Base-by-base conservation (phyloP, 2,113 vertebrate species). In the Alouatta palliata region DNA sequence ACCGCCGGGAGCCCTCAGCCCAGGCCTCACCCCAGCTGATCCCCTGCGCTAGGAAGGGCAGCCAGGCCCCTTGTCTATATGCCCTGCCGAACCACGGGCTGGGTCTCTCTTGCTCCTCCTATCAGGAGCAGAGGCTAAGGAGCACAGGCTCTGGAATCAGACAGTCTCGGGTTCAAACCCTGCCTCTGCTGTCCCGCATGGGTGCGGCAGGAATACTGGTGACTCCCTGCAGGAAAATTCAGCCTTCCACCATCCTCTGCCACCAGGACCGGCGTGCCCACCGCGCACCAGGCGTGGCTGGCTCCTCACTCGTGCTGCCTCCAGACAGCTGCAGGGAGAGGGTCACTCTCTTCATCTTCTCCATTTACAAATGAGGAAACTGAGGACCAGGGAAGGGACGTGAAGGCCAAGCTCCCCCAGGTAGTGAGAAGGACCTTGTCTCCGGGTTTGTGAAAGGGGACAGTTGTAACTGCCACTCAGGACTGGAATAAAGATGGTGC, bases 171-270 rank as follows among this genome's bases (percentile, higher is more conserved):
- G 30, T 93, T 68, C 85, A 37, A 30, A 70, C 27, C 64, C 20
- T 21, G 0, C 0, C 20, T 73, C n/a, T 20, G 45, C 20, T 17
- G 30, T 14, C 25, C 35, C 20, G 8, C 12, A 2, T 66, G 25
- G 2, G 9, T 47, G 23, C 2, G 6, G 83, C 27, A 79, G 76
- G 73, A 61, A n/a, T 45, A 32, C n/a, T 0, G 2, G 16, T 56
- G 45, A 6, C 32, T n/a, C 40, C 32, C 13, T 21, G 9, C 10
- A 27, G 64, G 37, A 43, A 70, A 12, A 35, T 37, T 10, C 61
- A 0, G 3, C 2, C 4, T 2, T 14, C 66, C 9, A 0, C 2
- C 11, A 17, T 4, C 3, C 40, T 1, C 2, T 2, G 35, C 11
- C 0, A 0, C 7, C 14, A 12, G 56, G 6, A 6, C 54, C 8